Base-by-base conservation (phyloP, 2,888 invertebrate species). In the Diarsia mendica region DNA sequence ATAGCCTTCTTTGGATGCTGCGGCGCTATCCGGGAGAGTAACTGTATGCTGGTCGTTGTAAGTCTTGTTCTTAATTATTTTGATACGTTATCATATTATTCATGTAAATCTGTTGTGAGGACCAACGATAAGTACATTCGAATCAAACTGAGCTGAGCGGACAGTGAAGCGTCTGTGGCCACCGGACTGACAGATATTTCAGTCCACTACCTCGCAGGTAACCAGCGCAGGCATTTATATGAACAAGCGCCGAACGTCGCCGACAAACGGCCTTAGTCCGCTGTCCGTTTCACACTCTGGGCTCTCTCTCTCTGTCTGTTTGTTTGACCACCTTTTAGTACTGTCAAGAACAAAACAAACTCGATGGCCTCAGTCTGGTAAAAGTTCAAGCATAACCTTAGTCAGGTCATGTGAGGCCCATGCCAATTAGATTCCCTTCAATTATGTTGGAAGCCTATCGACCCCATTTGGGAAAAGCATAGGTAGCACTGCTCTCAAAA, bases 1-100 rank as follows among this genome's bases (percentile, higher is more conserved):
- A 97, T 99, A 79, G 98, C 98, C 4, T 98, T 98, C 96, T 97
- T 98, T 90, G 99, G 98, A 82, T 99, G 99, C 94, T 99, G 98
- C 90, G 99, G 99, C 3, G 98, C 99, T 1, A 97, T 98, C 84
- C 97, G 98, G 70, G 98, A 99, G 94, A 98, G 98, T 92, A 98
- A 98, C 91, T 98, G 98, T 95, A 98, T 99, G 98, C 97, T 98
- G 15, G 97, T 98, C 91, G 98, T 98, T 88, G 98, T 98, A 93
- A 97, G 97, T 96, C 81, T 55, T 28, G 39, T 9, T 72, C 18
- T 44, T 18, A n/a, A 33, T 28, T 33, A 9, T 58, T 9, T 28
- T 58, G 28, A 9, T 4, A 39, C 3, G 39, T 39, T 39, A 39
- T 39, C 5, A 39, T 39, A 28, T 28, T 28, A 28, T 28, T 28